Base-by-base conservation (phyloP, 2,888 invertebrate genomes). In the Atherix ibis region DNA sequence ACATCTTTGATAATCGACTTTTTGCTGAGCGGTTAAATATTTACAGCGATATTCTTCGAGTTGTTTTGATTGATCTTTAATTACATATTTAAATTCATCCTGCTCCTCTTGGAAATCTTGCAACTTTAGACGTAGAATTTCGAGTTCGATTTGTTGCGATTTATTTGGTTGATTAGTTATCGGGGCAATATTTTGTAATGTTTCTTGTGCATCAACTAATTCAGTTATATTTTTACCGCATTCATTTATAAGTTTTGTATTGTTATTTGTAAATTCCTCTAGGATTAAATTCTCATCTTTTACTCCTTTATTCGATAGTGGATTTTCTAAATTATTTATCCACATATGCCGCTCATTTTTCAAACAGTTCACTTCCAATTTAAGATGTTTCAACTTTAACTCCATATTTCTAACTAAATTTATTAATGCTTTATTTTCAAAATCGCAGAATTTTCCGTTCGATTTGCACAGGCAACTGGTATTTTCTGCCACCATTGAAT, bases 1-100 rank as follows among this genome's bases (percentile, higher is more conserved):
- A 9, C 43, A 41, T 37, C 54, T 55, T 19, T 60, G 59, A n/a
- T 52, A 49, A 39, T 54, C 51, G 44, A 58, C 54, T 3, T 54
- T 47, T 32, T 55, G 51, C 38, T 58, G 53, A 1, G 59, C 54
- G 32, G 52, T 49, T 15, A 56, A 36, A 27, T 55, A 60, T 18
- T 59, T 55, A 8, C 48, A 38, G 9, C 55, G 52, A 31, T 58
- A 58, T 24, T 52, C 50, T 12, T 50, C 46, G 2, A 58, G 42
- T 28, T 56, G 49, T 3, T 47, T 47, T 34, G 54, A 51, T 36
- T 60, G 58, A 10, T 56, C 49, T 10, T 51, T 47, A 12, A 59
- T 56, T n/a, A 57, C 43, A 4, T 39, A 46, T n/a, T 51, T 52
- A 28, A 50, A 58, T 30, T 58, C 49, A 5, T 47, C 29, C 33